A percentile compares a stretch with the other conserved stretches of the same genome.
phyloP scores from a whole-genome alignment of 2,113 vertebrate species.

The Leptosomus discolor region DNA sequence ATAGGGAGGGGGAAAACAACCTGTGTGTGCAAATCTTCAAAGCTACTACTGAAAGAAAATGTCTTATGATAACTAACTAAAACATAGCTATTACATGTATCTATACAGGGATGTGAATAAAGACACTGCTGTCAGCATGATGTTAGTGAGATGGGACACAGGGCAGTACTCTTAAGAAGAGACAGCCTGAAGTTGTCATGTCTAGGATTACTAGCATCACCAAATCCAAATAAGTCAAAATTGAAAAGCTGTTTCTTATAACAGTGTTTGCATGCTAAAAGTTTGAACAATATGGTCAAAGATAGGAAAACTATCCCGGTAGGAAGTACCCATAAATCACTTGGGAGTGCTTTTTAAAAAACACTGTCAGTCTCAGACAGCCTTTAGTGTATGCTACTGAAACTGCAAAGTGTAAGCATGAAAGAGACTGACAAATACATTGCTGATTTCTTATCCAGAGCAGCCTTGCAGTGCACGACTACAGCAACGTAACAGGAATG shows the following conservation, averaged over 20 bases:
- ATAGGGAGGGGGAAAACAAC: background rate
- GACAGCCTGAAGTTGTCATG: background rate
- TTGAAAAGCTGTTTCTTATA: background rate
- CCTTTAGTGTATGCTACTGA: background rate
- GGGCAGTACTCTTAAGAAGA: background rate
- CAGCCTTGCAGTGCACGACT: background rate
- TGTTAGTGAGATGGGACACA: background rate
- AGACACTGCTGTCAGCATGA: background rate
- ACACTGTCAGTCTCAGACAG: conserved; percentile 14
- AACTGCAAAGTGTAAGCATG: background rate
- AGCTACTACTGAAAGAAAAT: background rate
- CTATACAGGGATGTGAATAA: background rate
- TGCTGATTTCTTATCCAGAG: conserved; percentile 41
- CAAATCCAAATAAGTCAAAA: background rate
- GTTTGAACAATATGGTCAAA: background rate
- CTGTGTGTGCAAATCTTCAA: background rate
- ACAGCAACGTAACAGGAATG: background rate
- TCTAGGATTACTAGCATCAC: background rate
- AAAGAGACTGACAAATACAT: conserved; percentile 54
- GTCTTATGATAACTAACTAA: background rate
- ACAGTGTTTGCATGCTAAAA: background rate
- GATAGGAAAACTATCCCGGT: background rate
- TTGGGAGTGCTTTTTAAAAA: conserved; percentile 6
- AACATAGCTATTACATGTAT: background rate
- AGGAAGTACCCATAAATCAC: conserved; percentile 14